Conservation (phyloP, 1,140 invertebrate genomes). For the Zaprionus camerounensis region DNA sequence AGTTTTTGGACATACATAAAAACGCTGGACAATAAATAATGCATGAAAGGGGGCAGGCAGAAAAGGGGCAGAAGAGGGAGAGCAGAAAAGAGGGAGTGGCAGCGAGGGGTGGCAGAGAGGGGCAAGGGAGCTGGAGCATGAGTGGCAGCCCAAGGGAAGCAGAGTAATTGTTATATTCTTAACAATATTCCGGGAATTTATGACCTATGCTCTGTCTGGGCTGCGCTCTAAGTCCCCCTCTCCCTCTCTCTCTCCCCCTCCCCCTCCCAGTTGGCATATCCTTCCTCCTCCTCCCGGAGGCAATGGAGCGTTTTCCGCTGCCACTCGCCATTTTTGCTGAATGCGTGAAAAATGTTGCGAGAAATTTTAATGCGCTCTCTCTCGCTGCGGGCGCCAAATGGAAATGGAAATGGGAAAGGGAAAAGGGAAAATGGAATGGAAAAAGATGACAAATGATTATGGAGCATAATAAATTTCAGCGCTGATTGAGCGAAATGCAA, state of each 20-base stretch:
- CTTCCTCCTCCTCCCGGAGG: neutral
- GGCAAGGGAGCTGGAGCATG: neutral
- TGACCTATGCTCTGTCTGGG: conserved; percentile 52
- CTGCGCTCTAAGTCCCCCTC: neutral
- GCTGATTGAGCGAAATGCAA: conserved; percentile 78
- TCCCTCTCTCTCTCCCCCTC: neutral
- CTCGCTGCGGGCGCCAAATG: conserved; percentile 75
- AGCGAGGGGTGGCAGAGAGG: conserved; percentile 10
- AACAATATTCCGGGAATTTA: conserved; percentile 79
- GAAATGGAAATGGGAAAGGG: conserved; percentile 42
- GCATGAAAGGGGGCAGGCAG: neutral
- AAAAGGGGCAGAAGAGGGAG: too few relatives aligned
- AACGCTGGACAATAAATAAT: conserved; percentile 35
- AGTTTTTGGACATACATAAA: conserved; percentile 37
- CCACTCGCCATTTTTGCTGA: conserved; percentile 62
- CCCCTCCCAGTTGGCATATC: conserved; percentile 7
- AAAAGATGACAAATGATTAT: conserved; percentile 79
- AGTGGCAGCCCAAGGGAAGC: neutral
- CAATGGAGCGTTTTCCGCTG: conserved; percentile 58
- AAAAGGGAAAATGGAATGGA: conserved; percentile 50
- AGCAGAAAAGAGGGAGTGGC: neutral
- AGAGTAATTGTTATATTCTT: conserved; percentile 76
- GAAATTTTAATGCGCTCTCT: conserved; percentile 77
- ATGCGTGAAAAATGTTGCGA: conserved; percentile 81
- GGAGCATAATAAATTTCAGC: conserved; percentile 75